Percentiles rank a stretch among this genome's conserved stretches.
Conservation (phyloP, 1,140 invertebrate genomes). For the Caerostris extrusa region DNA sequence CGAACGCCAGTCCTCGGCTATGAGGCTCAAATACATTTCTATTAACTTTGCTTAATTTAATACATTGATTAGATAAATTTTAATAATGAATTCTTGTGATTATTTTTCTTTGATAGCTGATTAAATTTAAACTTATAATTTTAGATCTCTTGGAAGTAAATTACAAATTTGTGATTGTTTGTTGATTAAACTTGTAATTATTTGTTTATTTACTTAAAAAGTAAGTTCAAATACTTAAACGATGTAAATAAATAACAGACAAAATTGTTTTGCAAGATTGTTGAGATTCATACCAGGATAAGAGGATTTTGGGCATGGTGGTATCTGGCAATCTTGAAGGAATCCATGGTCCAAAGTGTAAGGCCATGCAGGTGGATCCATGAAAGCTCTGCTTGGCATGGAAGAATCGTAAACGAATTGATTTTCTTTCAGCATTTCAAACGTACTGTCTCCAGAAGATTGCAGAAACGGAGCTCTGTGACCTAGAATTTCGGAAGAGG, state of each 20-base stretch:
- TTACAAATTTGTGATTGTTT: too few species aligned
- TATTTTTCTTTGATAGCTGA: too few species aligned
- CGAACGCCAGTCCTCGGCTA: too few species aligned
- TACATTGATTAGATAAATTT: too few species aligned
- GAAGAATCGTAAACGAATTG: slow-evolving; percentile 79
- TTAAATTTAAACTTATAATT: too few species aligned
- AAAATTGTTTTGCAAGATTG: too few species aligned
- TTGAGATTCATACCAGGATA: slow-evolving; percentile 43
- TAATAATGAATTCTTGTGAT: too few species aligned
- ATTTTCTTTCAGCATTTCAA: slow-evolving; percentile 79
- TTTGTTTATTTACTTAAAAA: not conserved
- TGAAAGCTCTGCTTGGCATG: slow-evolving; percentile 73
- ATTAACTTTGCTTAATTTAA: too few species aligned
- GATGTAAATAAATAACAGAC: too few species aligned
- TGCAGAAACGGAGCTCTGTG: slow-evolving; percentile 86
- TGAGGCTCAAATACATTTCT: too few species aligned
- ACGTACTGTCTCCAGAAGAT: slow-evolving; percentile 83
- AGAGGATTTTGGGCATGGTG: slow-evolving; percentile 78
- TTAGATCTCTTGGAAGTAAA: too few species aligned
- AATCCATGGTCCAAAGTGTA: slow-evolving; percentile 78
- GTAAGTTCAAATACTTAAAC: not conserved
- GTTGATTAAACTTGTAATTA: too few species aligned
- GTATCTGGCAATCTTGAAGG: slow-evolving; percentile 79
- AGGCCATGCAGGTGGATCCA: slow-evolving; percentile 78
- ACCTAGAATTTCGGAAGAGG: slow-evolving; percentile 83